These are phyloP conservation scores for Aptenodytes forsteri DNA, from an alignment of 2,113 vertebrate genomes.

Conservation along the genomic window DNA sequence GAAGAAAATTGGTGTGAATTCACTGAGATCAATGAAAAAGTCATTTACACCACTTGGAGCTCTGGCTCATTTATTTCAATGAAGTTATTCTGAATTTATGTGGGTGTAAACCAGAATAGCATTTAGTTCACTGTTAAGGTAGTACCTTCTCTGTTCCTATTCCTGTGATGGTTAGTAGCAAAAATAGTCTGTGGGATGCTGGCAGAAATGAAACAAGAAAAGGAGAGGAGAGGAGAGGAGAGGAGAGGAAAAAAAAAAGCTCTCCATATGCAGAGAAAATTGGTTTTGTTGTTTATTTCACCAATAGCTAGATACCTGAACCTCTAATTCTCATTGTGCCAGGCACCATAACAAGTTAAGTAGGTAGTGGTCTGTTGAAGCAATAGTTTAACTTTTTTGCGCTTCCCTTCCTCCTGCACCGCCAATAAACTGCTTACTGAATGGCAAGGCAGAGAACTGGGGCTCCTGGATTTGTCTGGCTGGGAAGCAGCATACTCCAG, in stretches of 20 bases:
- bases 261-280: neutral
- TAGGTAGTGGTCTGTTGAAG: neutral
- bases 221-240: no score
- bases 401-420: neutral
- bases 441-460: fast-evolving
- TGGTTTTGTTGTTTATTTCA: neutral
- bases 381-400: neutral
- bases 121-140: neutral
- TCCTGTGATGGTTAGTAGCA: neutral
- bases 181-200: neutral
- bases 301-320: neutral
- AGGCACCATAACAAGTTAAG: neutral
- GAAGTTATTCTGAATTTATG: neutral
- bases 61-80: neutral
- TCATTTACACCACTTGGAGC: neutral
- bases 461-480: neutral
- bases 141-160: neutral
- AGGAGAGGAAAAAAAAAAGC: no score
- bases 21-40: neutral
- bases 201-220: neutral
- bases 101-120: neutral
- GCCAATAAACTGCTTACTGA: neutral
- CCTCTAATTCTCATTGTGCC: neutral
- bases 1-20: neutral
- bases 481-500: neutral